A percentile compares a stretch with the other conserved stretches of the same genome.
These are phyloP conservation scores for Isurus oxyrinchus DNA, from an alignment of 2,113 vertebrate species.

Conservation along the genomic window DNA sequence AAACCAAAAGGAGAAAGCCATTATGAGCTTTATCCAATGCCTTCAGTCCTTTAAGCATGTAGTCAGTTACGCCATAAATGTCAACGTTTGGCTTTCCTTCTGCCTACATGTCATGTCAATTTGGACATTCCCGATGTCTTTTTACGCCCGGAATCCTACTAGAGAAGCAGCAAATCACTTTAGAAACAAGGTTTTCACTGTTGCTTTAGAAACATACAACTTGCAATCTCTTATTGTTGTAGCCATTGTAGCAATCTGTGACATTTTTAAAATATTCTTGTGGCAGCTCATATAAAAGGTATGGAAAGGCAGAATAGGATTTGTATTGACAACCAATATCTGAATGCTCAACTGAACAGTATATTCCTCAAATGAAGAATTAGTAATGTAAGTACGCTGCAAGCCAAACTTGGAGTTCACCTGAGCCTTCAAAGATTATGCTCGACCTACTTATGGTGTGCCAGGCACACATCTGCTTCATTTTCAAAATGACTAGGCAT, in stretches of 20 bases:
- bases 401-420: neutral
- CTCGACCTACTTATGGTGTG: neutral
- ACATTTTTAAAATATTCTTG: neutral
- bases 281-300: neutral
- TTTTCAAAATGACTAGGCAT: neutral
- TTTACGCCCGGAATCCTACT: neutral
- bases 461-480: neutral
- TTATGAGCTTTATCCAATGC: too few species aligned
- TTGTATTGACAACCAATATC: neutral
- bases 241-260: neutral
- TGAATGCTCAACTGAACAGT: neutral
- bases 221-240: neutral
- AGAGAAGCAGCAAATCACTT: neutral
- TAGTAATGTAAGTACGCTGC: neutral
- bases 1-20: neutral
- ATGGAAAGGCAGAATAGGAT: neutral
- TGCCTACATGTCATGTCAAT: neutral
- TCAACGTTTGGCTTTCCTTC: neutral
- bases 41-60: too few species aligned
- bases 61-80: neutral
- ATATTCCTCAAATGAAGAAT: neutral
- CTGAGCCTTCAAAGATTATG: neutral
- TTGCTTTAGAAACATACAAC: neutral
- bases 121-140: neutral
- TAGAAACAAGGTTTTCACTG: too few species aligned